phyloP scores from a whole-genome alignment of 37 sponge, comb jelly and placozoan species.

The Axinella damicornis region DNA sequence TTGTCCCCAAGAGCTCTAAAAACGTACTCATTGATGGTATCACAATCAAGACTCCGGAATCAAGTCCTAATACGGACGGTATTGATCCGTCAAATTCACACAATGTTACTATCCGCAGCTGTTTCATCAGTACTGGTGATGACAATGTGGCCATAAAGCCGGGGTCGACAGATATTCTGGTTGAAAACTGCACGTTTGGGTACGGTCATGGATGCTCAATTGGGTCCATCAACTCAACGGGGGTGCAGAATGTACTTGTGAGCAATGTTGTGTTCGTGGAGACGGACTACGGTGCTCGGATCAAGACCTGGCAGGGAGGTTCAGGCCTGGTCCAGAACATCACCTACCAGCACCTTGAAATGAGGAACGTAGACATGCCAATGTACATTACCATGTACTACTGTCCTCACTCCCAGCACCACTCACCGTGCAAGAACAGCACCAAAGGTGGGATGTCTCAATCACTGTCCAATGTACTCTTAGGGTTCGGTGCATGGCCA shows the following conservation, averaged over 20 bases:
- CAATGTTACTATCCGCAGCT: neutral
- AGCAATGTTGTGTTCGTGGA: neutral
- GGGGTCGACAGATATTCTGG: neutral
- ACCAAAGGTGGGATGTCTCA: slow-evolving; percentile 22
- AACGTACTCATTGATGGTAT: slow-evolving; percentile 19
- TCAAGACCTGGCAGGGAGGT: slow-evolving; percentile 41
- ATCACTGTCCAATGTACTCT: too few species aligned
- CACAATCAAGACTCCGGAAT: neutral
- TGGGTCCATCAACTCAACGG: slow-evolving; percentile 21
- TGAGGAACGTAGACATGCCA: slow-evolving; percentile 7
- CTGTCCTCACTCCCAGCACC: neutral
- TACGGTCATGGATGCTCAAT: slow-evolving; percentile 27
- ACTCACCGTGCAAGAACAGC: neutral
- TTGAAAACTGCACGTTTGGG: neutral
- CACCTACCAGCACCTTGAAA: slow-evolving; percentile 6
- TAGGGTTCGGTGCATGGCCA: too few species aligned
- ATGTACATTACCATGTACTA: slow-evolving; percentile 33
- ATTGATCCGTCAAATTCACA: slow-evolving; percentile 18
- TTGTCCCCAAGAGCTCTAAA: neutral
- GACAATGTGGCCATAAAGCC: slow-evolving; percentile 20
- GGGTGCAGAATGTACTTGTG: slow-evolving; percentile 15
- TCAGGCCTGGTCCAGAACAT: slow-evolving; percentile 14
- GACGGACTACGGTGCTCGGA: slow-evolving; percentile 19
- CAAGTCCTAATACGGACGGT: slow-evolving; percentile 52
- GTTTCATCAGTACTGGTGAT: neutral